Evolutionary conservation across 2,888 invertebrate genomes (phyloP), one percentile per base, ranked within the genome.

Genomic region (Caenorhabditis zanzibari): DNA sequence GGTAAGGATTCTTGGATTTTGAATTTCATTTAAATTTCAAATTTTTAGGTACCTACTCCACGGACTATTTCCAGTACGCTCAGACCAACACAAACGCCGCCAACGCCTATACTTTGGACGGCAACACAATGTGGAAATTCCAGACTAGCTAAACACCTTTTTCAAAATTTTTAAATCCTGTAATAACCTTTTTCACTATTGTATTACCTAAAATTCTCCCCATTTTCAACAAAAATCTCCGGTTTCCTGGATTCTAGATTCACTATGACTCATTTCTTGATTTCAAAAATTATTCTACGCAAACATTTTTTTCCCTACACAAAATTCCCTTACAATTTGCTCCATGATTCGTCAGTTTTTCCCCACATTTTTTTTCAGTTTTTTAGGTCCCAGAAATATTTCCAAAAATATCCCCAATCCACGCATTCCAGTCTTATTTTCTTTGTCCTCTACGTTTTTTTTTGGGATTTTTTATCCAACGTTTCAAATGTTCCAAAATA

Each of bases 61-160:
- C 68, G 9, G 80, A 84, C n/a, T 81, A 81, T 26, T 84, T 81
- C 41, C 63, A 54, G n/a, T 77, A 84, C 56, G n/a, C 52, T 47
- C 84, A 72, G 28, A 14, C 77, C 3, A 73, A 59, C 19, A 38
- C 75, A 0, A 71, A 54, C 12, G 5, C 79, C 12, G 61, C 58
- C 14, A 66, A 22, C 44, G 9, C 76, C 22, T 82, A 82, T 32
- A 76, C 26, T 26, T 16, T 82, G 35, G 74, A 75, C 38, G 69
- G 72, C 7, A 54, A 54, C 2, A 7, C 52, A 10, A 61, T 68
- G 26, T 77, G 81, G 81, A 81, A 81, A 19, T 81, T 84, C 35
- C 75, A 59, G 26, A 73, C 69, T 44, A 76, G 75, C 66, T 59
- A 32, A 75, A 66, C 35, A 24, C 12, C 12, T 47, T 26, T 24